Conservation (phyloP, 2,888 invertebrate genomes). For the Chelonus formosanus region DNA sequence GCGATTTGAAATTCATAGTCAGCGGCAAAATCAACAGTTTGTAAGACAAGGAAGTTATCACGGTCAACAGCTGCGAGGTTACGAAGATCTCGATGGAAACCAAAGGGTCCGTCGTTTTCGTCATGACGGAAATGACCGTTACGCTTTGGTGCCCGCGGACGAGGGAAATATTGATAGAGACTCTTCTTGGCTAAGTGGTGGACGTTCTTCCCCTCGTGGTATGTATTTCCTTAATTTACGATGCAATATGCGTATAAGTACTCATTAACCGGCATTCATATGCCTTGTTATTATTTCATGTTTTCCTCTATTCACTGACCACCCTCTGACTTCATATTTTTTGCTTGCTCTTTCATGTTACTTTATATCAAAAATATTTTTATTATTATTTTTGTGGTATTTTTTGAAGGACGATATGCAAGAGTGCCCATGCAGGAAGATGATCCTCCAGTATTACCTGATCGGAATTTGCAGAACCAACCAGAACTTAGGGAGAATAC, state of each 20-base stretch:
- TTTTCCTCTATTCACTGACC: conserved; percentile 12
- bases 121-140: conserved; percentile 32
- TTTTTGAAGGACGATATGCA: conserved; percentile 56
- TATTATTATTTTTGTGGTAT: conserved; percentile 1
- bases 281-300: not conserved
- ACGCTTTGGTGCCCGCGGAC: conserved; percentile 30
- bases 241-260: conserved; percentile 18
- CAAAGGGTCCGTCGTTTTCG: conserved; percentile 15
- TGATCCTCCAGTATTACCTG: conserved; percentile 64
- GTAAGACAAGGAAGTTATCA: conserved; percentile 31
- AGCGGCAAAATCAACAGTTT: conserved; percentile 30
- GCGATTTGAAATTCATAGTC: conserved; percentile 28
- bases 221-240: conserved; percentile 15
- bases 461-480: conserved; percentile 50
- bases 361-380: not conserved
- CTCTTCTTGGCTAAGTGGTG: conserved; percentile 17
- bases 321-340: not conserved
- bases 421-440: conserved; percentile 58
- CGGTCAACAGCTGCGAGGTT: conserved; percentile 26
- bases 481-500: conserved; percentile 44
- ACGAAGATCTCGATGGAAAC: conserved; percentile 10
- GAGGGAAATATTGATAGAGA: conserved; percentile 27
- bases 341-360: not conserved
- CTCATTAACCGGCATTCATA: not conserved
- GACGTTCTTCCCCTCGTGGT: conserved; percentile 30